Base-by-base conservation (phyloP, 2,888 invertebrate species). In the Podotricha telesiphe region DNA sequence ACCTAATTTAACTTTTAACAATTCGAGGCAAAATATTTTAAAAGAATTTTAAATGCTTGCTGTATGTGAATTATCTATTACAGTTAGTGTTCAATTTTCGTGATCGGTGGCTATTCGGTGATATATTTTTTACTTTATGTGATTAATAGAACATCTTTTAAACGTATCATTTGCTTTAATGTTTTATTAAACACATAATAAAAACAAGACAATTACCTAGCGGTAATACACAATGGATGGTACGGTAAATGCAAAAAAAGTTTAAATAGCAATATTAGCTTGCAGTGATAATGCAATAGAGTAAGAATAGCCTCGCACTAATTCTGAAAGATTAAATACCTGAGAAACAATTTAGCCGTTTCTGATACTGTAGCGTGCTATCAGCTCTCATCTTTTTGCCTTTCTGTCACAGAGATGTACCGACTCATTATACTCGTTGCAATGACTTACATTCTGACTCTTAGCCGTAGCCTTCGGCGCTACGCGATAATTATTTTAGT, bases 401-500 rank as follows among this genome's bases (percentile, higher is more conserved):
- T 79, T 80, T 78, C 79, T 78, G 77, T 76, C 76, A 74, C 68
- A 69, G 65, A 71, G 65, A 72, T 75, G 76, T 72, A 76, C 67
- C 75, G 73, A 74, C 79, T 83, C 80, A 86, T 86, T 83, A 84
- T 65, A 75, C 74, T 67, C 73, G 77, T 76, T 76, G 78, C 80
- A 76, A 80, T 80, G 78, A 81, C 80, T 80, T 73, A 67, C 72
- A 68, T 63, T 80, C 69, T 68, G 68, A 69, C 82, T 81, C 79
- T 80, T 78, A 82, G 78, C 76, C 71, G 69, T 76, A 77, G 84
- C 84, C 83, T 76, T 77, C 76, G 81, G 84, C 87, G 77, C 76
- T 78, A 78, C 79, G 78, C 79, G 80, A 83, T 85, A 78, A 79
- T 79, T 77, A 77, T 67, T 78, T 78, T 62, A 50, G 62, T 62